Base-by-base conservation (phyloP, 2,113 vertebrate genomes). In the Trinectes maculatus region DNA sequence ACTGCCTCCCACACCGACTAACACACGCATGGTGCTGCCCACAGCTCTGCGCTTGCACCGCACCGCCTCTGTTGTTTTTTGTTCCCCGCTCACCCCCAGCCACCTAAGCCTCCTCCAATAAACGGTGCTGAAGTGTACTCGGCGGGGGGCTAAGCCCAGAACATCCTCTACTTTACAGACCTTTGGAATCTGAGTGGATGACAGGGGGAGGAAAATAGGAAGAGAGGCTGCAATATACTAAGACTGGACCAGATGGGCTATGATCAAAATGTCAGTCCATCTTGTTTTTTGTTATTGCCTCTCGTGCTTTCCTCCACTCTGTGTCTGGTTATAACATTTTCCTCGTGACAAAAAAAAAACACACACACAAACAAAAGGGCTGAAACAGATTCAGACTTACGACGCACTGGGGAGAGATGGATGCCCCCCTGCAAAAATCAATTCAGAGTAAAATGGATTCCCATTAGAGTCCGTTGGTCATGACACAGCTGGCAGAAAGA, bases 141-240 rank as follows among this genome's bases (percentile, higher is more conserved):
- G 57, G 70, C 21, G 6, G 85, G 85, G 65, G 80, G 64, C 80
- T 89, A 84, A 87, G 60, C 68, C 68, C 65, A 79, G 82, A 89
- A 87, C 86, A 86, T 88, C 82, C 83, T 75, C 76, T 79, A 39
- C 88, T 88, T 87, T 77, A 81, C 47, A 5, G 55, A 51, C 71
- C 77, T 80, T 80, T 80, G 79, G 72, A 84, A 81, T 81, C 43
- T 71, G 79, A 86, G 80, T 74, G 70, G 68, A 68, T 71, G 58
- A 71, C 22, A 57, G 39, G 22, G 63, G 44, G 47, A 68, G 47
- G 29, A 58, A 54, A 25, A 37, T 16, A 40, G 21, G 53, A 31
- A 12, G 36, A n/a, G 49, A 46, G 60, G 21, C 48, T 40, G 55
- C 28, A 4, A 65, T 56, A 71, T 56, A 56, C 68, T 57, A 40